Evolutionary conservation across 1,140 invertebrate species (phyloP), one percentile per base, ranked within the genome.

Genomic region (Campoletis sonorensis): DNA sequence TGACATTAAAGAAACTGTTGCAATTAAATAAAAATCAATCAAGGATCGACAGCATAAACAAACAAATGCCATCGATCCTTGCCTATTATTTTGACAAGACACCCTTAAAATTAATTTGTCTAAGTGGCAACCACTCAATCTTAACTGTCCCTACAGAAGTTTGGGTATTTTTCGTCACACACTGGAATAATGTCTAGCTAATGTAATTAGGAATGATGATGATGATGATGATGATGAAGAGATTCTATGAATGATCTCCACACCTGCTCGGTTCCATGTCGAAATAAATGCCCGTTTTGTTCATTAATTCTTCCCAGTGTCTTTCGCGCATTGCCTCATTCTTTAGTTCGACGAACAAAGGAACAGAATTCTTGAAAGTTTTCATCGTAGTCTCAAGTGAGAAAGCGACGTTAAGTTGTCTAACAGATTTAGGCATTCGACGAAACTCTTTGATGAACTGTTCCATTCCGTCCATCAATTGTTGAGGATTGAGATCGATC

Each of bases 241-340:
- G 8, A 61, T 58, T 54, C 10, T 79, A 51, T 84, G 49, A 61
- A 79, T 84, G 26, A 70, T 82, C 76, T 0, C 67, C 90, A 64
- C 78, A 92, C 79, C 95, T 94, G 4, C 97, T 95, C 0, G 96
- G 94, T 3, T 95, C 93, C 95, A 98, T 98, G 87, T 98, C 97
- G 87, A 98, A 98, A 81, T 94, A 89, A 84, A 95, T 91, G 91
- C 96, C 96, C 58, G 97, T 98, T 89, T 96, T 97, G 10, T 93
- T 90, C 97, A 98, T 98, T 30, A 98, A 90, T 83, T 96, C 94
- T 80, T 95, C 94, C 97, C 97, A 98, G 91, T 98, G 97, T 45
- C 97, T 93, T 80, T 97, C 96, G 45, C 97, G 90, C 88, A 98
- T 94, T 0, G 97, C 97, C 86, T 98, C 97, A 89, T 98, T 96